Conservation (phyloP, 1,140 invertebrate species). For the Heliconius nattereri region DNA sequence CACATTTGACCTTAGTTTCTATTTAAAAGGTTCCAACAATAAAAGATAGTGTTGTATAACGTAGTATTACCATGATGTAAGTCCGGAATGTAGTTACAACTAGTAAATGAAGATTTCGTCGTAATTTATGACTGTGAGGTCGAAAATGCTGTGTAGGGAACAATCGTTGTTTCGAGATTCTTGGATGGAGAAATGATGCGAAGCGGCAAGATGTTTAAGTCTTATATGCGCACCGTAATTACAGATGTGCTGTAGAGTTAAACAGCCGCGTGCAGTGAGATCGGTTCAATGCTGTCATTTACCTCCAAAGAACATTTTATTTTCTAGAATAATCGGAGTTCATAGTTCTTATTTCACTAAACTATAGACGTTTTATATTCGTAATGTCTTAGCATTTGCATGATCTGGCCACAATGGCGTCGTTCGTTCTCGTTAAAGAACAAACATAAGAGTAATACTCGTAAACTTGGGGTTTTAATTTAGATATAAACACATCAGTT, state of each 20-base stretch:
- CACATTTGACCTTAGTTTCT: conserved; percentile 40
- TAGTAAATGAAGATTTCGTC: conserved; percentile 15
- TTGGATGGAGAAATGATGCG: conserved; percentile 51
- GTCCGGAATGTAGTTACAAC: conserved; percentile 10
- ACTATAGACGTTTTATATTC: conserved; percentile 1
- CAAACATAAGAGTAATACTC: not conserved
- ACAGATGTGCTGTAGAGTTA: conserved; percentile 67
- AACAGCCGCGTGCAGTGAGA: conserved; percentile 60
- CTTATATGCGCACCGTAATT: conserved; percentile 67
- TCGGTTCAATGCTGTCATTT: conserved; percentile 63
- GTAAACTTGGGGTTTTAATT: conserved; percentile 13
- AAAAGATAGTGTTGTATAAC: conserved; percentile 30
- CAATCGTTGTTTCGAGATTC: conserved; percentile 42
- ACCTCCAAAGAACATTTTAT: conserved; percentile 58
- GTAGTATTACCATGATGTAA: conserved; percentile 25
- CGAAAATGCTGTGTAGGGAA: conserved; percentile 19
- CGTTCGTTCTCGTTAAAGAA: conserved; percentile 17
- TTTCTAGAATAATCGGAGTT: conserved; percentile 45
- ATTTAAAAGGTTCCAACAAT: conserved; percentile 39
- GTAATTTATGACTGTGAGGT: conserved; percentile 19
- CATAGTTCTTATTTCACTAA: conserved; percentile 14
- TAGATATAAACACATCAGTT: conserved; percentile 10
- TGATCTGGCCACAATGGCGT: conserved; percentile 5
- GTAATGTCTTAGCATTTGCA: conserved; percentile 10
- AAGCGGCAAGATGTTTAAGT: conserved; percentile 64